phyloP scores from a whole-genome alignment of 1,140 invertebrate species.

The Diorhabda elongata region DNA sequence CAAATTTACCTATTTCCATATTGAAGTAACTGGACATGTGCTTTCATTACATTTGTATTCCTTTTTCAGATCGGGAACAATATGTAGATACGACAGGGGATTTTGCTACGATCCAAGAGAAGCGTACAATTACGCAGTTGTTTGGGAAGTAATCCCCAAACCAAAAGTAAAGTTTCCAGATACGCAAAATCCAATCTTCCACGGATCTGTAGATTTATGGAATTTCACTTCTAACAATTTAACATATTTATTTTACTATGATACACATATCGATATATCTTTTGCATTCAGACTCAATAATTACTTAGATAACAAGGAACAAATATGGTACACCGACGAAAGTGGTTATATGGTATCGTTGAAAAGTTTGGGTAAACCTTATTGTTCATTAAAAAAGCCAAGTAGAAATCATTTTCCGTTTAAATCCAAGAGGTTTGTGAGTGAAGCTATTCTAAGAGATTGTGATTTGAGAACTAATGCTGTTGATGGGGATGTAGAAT shows the following conservation, averaged over 20 bases:
- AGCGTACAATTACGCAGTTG: slow-evolving; percentile 4
- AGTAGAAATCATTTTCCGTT: neutral
- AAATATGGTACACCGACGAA: slow-evolving; percentile 4
- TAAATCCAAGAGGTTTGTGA: neutral
- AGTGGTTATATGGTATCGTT: slow-evolving; percentile 4
- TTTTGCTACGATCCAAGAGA: slow-evolving; percentile 7
- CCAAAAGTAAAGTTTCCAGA: neutral
- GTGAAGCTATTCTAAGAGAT: neutral
- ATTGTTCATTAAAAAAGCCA: neutral
- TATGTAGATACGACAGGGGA: slow-evolving; percentile 7
- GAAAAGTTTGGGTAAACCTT: no score
- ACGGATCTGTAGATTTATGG: slow-evolving; percentile 2
- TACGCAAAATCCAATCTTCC: neutral
- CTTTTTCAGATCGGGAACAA: neutral
- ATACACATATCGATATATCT: neutral
- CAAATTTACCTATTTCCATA: no score
- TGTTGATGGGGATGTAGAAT: neutral
- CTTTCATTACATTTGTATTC: neutral
- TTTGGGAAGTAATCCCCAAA: neutral
- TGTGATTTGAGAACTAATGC: slow-evolving; percentile 1
- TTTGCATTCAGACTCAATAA: neutral
- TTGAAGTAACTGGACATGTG: no score
- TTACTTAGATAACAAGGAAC: neutral
- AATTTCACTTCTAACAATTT: neutral
- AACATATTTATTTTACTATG: slow-evolving; percentile 9